Conservation (phyloP, 2,113 vertebrate species). For the Rhynchomys soricoides region DNA sequence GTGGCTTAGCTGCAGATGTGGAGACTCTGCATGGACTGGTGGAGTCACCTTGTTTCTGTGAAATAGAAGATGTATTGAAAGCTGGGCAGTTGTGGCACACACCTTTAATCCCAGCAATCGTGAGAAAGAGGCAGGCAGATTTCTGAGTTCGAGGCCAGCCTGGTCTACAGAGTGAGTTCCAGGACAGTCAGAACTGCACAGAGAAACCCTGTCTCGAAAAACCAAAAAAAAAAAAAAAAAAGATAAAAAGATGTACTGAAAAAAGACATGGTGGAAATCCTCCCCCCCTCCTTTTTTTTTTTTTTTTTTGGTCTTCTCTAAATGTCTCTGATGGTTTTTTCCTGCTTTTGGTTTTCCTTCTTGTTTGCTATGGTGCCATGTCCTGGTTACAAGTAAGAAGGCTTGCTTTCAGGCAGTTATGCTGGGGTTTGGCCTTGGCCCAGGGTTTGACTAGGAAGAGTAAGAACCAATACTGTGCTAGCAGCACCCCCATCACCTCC, state of each 20-base stretch:
- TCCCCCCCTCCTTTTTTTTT: conserved; percentile 50
- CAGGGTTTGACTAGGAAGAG: conserved; percentile 72
- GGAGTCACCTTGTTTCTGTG: background rate
- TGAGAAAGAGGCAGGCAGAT: no score
- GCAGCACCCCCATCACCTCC: background rate
- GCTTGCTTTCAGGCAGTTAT: conserved; percentile 75
- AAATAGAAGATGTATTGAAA: conserved; percentile 49
- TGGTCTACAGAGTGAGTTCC: no score
- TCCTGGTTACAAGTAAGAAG: conserved; percentile 76
- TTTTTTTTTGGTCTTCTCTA: conserved; percentile 52
- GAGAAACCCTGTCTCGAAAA: no score
- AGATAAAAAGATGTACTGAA: no score
- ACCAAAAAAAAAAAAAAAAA: no score
- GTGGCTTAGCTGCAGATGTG: background rate
- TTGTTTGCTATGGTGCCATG: conserved; percentile 73
- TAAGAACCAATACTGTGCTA: conserved; percentile 65
- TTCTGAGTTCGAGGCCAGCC: no score
- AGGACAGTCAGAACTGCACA: no score
- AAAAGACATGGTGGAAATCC: background rate
- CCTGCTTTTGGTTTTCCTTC: conserved; percentile 57
- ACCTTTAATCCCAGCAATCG: no score
- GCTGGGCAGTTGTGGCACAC: no score
- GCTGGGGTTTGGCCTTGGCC: conserved; percentile 75
- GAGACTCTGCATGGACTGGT: background rate
- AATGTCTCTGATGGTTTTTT: conserved; percentile 64